Percentiles rank a stretch among this genome's conserved stretches.
These are phyloP conservation scores for Masticophis lateralis DNA, from an alignment of 2,797 vertebrate species.

Conservation along the genomic window DNA sequence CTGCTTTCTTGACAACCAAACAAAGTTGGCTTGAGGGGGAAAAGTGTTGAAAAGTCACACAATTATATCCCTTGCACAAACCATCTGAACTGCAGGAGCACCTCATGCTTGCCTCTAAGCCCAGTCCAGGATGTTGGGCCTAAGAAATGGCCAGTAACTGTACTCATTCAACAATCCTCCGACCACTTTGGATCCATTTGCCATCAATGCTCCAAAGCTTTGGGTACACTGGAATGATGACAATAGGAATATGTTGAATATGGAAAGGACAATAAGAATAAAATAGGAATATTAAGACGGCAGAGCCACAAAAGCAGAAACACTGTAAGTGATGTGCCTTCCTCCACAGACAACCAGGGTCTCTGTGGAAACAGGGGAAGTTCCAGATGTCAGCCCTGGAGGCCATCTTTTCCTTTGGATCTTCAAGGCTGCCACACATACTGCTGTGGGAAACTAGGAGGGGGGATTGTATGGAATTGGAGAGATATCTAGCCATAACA, in stretches of 20 bases:
- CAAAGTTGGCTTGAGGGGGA: constrained; percentile 21
- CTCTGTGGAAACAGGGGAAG: background rate
- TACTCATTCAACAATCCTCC: too few relatives aligned
- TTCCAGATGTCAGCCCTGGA: too few relatives aligned
- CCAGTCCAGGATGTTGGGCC: constrained; percentile 10
- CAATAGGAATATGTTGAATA: background rate
- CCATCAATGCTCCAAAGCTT: background rate
- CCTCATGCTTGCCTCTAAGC: background rate
- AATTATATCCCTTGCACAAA: constrained; percentile 49
- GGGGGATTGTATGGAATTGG: too few relatives aligned
- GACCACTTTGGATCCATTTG: background rate
- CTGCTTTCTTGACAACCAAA: background rate
- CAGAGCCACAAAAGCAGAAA: background rate
- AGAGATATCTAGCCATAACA: too few relatives aligned
- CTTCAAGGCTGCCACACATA: too few relatives aligned
- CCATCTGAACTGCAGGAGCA: constrained; percentile 45
- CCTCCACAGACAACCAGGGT: background rate
- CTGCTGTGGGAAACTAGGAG: too few relatives aligned
- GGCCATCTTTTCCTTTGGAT: too few relatives aligned
- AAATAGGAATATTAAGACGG: background rate
- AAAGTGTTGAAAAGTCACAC: constrained; percentile 44
- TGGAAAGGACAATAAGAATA: background rate
- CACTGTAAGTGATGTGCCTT: background rate
- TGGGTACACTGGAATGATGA: background rate
- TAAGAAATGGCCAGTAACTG: constrained; percentile 53